A percentile compares a stretch with the other conserved stretches of the same genome.
phyloP scores from a whole-genome alignment of 2,797 vertebrate genomes.

The Phrynocephalus guinanensis region DNA sequence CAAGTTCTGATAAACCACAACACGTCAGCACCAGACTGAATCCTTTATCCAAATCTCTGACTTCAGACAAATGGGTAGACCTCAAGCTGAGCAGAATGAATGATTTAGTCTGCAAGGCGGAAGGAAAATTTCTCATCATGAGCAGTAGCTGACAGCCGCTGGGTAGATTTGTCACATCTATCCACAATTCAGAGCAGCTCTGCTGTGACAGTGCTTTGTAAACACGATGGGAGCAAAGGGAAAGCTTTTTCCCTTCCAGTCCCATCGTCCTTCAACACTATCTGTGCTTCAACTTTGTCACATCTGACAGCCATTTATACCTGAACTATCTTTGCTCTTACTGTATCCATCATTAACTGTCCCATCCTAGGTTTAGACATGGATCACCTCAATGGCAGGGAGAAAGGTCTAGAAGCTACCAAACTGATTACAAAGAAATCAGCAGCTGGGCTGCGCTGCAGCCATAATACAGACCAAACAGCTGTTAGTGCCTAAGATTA shows the following conservation, averaged over 20 bases:
- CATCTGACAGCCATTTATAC: background rate
- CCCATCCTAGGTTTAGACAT: background rate
- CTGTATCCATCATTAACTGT: background rate
- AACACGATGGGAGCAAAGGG: background rate
- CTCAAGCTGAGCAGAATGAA: slow-evolving; percentile 9
- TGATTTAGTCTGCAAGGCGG: slow-evolving; percentile 4
- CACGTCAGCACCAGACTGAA: background rate
- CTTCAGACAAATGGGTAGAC: slow-evolving; percentile 8
- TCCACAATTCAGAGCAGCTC: slow-evolving; percentile 4
- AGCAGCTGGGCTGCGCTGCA: background rate
- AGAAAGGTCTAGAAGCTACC: background rate
- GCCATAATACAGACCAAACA: background rate
- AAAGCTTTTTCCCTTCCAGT: background rate
- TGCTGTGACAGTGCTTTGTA: slow-evolving; percentile 23
- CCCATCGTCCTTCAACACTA: background rate
- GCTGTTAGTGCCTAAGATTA: background rate
- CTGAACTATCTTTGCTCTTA: background rate
- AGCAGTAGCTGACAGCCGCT: slow-evolving; percentile 19
- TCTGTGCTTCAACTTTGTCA: slow-evolving; percentile 1
- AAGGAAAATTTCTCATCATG: slow-evolving; percentile 33
- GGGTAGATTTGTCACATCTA: slow-evolving; percentile 11
- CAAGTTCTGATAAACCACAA: background rate
- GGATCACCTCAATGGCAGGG: background rate
- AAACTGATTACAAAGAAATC: slow-evolving; percentile 10
- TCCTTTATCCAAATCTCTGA: background rate